Percentiles rank a stretch among this genome's conserved stretches.
These are phyloP conservation scores for Lagodon rhomboides DNA, from an alignment of 2,797 vertebrate species.

Conservation along the genomic window DNA sequence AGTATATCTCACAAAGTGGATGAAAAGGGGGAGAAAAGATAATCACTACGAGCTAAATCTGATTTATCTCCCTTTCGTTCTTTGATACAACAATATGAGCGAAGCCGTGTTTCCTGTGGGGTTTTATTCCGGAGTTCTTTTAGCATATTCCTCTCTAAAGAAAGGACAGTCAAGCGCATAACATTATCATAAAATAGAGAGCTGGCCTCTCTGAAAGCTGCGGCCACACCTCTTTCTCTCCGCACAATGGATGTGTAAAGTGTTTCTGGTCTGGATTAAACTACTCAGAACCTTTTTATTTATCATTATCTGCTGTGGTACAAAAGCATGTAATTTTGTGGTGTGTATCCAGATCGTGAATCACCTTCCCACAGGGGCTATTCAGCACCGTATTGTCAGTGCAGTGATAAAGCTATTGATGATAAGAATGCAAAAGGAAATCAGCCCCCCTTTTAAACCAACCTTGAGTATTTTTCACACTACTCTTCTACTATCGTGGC, in stretches of 20 bases:
- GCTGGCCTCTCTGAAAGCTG: constrained; percentile 27
- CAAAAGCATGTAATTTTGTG: constrained; percentile 62
- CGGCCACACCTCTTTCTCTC: constrained; percentile 24
- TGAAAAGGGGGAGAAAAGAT: constrained; percentile 19
- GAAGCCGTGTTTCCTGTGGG: not conserved
- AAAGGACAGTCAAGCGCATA: constrained; percentile 22
- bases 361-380: constrained; percentile 66
- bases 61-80: not conserved
- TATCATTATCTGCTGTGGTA: constrained; percentile 58
- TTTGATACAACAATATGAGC: constrained; percentile 8
- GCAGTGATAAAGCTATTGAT: constrained; percentile 63
- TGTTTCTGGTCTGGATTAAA: constrained; percentile 62
- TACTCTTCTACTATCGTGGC: constrained; percentile 6
- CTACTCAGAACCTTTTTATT: constrained; percentile 52
- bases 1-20: constrained; percentile 3
- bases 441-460: constrained; percentile 52
- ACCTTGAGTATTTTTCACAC: constrained; percentile 55
- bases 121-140: constrained; percentile 28
- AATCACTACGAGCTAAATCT: constrained; percentile 11
- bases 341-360: constrained; percentile 60
- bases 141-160: constrained; percentile 30
- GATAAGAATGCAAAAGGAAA: constrained; percentile 67
- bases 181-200: constrained; percentile 51
- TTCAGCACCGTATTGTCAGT: constrained; percentile 59
- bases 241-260: constrained; percentile 52